Conservation (phyloP, 2,888 invertebrate genomes). For the Deroplatys truncata region DNA sequence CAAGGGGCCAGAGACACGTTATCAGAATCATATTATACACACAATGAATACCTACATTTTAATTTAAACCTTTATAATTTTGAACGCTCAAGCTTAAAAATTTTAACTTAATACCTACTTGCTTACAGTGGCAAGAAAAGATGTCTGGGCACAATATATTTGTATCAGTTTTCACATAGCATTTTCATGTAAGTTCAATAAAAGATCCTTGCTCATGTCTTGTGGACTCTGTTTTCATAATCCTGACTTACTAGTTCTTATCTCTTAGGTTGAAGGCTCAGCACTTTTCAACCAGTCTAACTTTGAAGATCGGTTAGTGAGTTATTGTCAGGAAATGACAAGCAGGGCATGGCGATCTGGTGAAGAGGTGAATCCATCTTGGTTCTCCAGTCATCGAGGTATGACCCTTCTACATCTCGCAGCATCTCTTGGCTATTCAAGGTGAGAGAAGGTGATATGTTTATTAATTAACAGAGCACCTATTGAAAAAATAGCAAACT, state of each 20-base stretch:
- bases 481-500: neutral
- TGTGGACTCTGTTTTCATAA: too few species aligned
- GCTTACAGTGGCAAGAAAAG: too few species aligned
- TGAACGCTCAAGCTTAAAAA: too few species aligned
- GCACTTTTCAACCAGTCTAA: slow-evolving; percentile 44
- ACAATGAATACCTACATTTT: too few species aligned
- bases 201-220: too few species aligned
- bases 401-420: slow-evolving; percentile 86
- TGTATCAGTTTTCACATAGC: too few species aligned
- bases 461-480: neutral
- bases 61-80: too few species aligned
- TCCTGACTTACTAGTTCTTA: neutral
- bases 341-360: slow-evolving; percentile 56
- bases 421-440: slow-evolving; percentile 82
- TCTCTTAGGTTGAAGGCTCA: slow-evolving; percentile 39
- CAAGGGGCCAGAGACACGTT: too few species aligned
- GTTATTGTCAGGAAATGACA: slow-evolving; percentile 75
- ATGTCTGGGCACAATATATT: too few species aligned
- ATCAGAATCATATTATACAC: too few species aligned
- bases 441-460: slow-evolving; percentile 33
- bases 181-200: too few species aligned
- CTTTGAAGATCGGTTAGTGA: slow-evolving; percentile 82
- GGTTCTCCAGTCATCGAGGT: slow-evolving; percentile 57
- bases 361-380: slow-evolving; percentile 53
- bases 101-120: too few species aligned